phyloP scores from a whole-genome alignment of 2,888 invertebrate species.

The Nycteola revayana region DNA sequence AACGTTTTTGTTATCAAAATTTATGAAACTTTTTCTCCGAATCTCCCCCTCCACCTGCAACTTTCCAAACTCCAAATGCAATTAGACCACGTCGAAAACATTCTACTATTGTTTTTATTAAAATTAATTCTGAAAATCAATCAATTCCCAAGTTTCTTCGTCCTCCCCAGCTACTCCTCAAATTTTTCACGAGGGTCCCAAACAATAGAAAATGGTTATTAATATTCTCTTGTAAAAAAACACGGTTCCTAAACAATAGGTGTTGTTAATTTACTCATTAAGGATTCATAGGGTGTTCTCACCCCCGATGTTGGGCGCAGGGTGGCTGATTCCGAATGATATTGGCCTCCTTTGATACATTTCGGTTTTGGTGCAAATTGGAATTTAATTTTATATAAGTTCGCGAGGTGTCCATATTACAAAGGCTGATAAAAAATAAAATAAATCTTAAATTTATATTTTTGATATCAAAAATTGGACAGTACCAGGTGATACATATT shows the following conservation, averaged over 20 bases:
- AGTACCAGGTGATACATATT: conserved; percentile 2
- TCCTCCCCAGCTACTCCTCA: conserved; percentile 39
- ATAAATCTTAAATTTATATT: too few species aligned
- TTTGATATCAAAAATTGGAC: too few species aligned
- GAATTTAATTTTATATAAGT: conserved; percentile 35
- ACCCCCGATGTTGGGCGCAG: conserved; percentile 34
- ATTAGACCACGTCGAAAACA: conserved; percentile 67
- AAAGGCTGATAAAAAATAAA: too few species aligned
- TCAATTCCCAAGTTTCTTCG: conserved; percentile 64
- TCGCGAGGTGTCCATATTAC: neutral
- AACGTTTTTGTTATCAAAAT: conserved; percentile 20
- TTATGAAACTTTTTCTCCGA: conserved; percentile 16
- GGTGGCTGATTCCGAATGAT: conserved; percentile 39
- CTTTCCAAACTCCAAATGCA: conserved; percentile 44
- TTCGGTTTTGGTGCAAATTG: conserved; percentile 36
- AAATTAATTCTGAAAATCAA: conserved; percentile 80
- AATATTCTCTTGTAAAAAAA: conserved; percentile 77
- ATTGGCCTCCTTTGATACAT: conserved; percentile 42
- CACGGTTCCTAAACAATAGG: conserved; percentile 73
- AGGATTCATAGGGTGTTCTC: conserved; percentile 69
- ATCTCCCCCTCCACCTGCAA: conserved; percentile 22
- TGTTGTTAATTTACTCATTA: conserved; percentile 81
- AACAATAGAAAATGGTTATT: conserved; percentile 76
- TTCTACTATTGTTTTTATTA: conserved; percentile 73
- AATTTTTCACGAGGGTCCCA: conserved; percentile 49